phyloP scores from a whole-genome alignment of 1,140 invertebrate species.

The Akabosia matsudoensis region DNA sequence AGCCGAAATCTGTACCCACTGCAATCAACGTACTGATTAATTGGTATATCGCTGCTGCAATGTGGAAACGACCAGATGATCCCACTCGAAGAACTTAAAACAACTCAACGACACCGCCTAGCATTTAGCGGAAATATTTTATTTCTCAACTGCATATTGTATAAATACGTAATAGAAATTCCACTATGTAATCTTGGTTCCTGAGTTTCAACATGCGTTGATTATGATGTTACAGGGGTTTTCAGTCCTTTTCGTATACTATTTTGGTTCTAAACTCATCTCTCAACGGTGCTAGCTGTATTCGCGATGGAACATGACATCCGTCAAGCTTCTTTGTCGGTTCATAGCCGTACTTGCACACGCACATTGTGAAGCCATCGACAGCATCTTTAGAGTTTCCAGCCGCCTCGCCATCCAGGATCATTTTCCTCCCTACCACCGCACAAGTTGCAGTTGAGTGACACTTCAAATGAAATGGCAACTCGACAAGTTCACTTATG shows the following conservation, averaged over 20 bases:
- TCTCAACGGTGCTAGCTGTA: background rate
- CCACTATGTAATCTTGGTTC: too few relatives aligned
- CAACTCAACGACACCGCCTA: too few relatives aligned
- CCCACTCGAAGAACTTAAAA: constrained; percentile 21
- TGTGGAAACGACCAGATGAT: constrained; percentile 30
- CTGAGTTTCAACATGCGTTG: too few relatives aligned
- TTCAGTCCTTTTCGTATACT: too few relatives aligned
- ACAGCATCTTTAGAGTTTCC: background rate
- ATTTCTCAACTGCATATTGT: too few relatives aligned
- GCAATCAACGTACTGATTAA: constrained; percentile 26
- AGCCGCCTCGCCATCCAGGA: background rate
- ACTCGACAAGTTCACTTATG: background rate
- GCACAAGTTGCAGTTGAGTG: constrained; percentile 6
- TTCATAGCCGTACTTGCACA: constrained; percentile 12
- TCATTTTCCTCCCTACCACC: background rate
- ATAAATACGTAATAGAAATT: too few relatives aligned
- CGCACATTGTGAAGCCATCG: constrained; percentile 26
- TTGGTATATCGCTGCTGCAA: constrained; percentile 18
- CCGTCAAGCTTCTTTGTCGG: background rate
- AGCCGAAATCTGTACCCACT: constrained; percentile 24
- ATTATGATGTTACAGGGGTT: too few relatives aligned
- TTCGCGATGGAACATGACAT: background rate
- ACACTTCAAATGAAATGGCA: constrained; percentile 29
- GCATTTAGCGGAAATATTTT: too few relatives aligned
- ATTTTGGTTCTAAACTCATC: too few relatives aligned